These are phyloP conservation scores for Eonycteris spelaea DNA, from an alignment of 2,113 vertebrate genomes.

Conservation along the genomic window DNA sequence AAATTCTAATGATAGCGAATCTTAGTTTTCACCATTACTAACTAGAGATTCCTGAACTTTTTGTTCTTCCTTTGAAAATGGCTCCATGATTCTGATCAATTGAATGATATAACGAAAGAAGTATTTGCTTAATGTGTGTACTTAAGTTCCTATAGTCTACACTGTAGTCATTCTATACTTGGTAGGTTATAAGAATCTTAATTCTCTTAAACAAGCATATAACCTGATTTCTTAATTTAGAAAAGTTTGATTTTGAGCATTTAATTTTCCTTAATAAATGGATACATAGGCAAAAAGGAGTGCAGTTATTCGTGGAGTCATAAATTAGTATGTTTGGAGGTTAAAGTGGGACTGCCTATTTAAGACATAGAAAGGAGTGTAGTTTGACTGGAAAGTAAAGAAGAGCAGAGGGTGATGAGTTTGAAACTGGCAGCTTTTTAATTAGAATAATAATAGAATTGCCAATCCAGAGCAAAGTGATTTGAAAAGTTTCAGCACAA, in stretches of 20 bases:
- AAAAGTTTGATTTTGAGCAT: not conserved
- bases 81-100: not conserved
- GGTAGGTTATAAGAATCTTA: not conserved
- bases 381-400: not conserved
- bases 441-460: not conserved
- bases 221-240: not conserved
- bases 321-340: not conserved
- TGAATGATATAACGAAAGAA: not conserved
- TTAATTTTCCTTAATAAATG: not conserved
- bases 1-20: not conserved
- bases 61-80: not conserved
- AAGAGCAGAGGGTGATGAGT: not conserved
- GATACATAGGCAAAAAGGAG: not conserved
- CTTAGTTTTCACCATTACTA: not conserved
- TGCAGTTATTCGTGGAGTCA: not conserved
- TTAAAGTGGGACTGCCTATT: not conserved
- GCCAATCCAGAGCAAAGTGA: not conserved
- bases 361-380: not conserved
- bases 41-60: not conserved
- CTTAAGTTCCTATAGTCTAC: not conserved
- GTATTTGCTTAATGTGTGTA: not conserved
- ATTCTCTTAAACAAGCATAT: not conserved
- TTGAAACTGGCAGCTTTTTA: not conserved
- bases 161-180: not conserved
- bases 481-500: not conserved